phyloP scores from a whole-genome alignment of 2,113 vertebrate genomes.

The Drymodes brunneopygia region DNA sequence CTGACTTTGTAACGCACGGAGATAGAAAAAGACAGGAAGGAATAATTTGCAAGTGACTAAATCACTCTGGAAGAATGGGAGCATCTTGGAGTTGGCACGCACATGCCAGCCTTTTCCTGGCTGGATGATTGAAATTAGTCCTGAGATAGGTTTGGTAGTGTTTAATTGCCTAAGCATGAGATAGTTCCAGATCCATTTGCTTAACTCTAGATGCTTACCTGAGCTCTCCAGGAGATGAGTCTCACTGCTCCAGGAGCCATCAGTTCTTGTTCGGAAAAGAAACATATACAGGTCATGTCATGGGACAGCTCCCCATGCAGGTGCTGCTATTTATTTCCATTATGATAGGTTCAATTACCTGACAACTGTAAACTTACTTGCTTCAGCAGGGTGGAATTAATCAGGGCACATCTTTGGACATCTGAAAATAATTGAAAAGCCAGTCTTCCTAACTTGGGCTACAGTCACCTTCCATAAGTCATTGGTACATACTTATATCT shows the following conservation, averaged over 20 bases:
- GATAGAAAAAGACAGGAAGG: not conserved
- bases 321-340: not conserved
- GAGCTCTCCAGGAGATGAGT: not conserved
- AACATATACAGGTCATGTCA: not conserved
- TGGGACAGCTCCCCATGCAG: not conserved
- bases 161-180: not conserved
- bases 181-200: not conserved
- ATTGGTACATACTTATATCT: not conserved
- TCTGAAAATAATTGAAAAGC: not conserved
- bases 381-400: not conserved
- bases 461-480: not conserved
- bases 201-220: accelerated
- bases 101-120: not conserved
- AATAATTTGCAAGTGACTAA: not conserved
- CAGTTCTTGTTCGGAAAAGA: not conserved
- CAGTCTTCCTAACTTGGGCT: not conserved
- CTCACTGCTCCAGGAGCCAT: not conserved
- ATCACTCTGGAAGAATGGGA: not conserved
- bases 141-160: not conserved
- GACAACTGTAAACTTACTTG: not conserved
- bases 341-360: not conserved
- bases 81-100: not conserved
- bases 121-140: not conserved
- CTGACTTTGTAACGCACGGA: not conserved
- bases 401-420: not conserved